Base-by-base conservation (phyloP, 92 coral and sea anemone genomes). In the Phenganax marumi region DNA sequence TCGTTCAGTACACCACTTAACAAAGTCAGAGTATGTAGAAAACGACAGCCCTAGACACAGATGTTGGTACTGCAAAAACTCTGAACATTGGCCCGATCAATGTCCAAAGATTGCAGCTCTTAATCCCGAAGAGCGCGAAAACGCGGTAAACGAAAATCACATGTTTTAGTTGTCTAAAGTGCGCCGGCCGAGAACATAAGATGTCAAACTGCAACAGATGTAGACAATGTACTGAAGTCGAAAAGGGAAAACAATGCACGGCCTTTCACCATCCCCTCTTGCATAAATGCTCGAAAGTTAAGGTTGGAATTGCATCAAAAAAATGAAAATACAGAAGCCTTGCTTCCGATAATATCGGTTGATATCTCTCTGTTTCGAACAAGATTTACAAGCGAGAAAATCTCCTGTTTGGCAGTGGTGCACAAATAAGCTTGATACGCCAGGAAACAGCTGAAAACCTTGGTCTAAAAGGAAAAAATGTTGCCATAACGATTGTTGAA, bases 1-100 rank as follows among this genome's bases (percentile, higher is more conserved):
- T 68, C 70, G 80, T 19, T 33, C 79, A 39, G 62, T 78, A 0
- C 23, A 7, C 22, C 66, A 60, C 24, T 60, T 16, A 19, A 60
- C 3, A 23, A 60, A 60, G 21, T 8, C 22, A 16, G 66, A 60
- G 17, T 7, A 60, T 8, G 66, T 18, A 16, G 21, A 4, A 60
- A 16, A 16, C 21, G 66, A 16, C 66, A 85, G 8, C 25, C 78
- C 24, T 7, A 25, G 84, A 63, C 76, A 88, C 78, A 84, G 84
- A 84, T 84, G 93, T 73, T 87, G 93, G 89, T n/a, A 51, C 33
- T 89, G 92, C 80, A 86, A 86, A 61, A 72, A 8, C 43, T 86
- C 85, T 11, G n/a, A 82, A 14, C 92, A 89, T 52, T 89, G 93
- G 93, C 87, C 89, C 4, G 93, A 90, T 73, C 90, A 87, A 73